These are phyloP conservation scores for Strigops habroptila DNA, from an alignment of 2,113 vertebrate genomes.

Conservation along the genomic window DNA sequence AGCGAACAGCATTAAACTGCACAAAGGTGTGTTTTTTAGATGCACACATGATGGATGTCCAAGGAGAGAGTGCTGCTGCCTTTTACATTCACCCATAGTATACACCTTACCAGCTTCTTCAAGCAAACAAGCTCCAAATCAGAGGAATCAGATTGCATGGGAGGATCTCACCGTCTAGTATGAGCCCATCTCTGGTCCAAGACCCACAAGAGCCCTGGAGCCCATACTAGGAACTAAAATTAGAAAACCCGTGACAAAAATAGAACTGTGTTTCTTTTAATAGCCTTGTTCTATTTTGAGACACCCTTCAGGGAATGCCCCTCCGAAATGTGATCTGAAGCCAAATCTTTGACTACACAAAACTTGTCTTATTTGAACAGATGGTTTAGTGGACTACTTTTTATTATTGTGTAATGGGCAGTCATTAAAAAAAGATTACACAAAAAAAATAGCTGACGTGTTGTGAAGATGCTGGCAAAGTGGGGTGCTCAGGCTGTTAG, in stretches of 20 bases:
- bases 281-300: background rate
- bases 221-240: background rate
- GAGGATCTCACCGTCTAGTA: background rate
- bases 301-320: background rate
- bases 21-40: background rate
- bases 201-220: background rate
- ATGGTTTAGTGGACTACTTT: background rate
- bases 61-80: background rate
- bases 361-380: background rate
- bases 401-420: background rate
- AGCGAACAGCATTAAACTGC: background rate
- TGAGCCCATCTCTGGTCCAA: background rate
- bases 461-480: background rate
- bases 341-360: background rate
- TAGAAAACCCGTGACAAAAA: background rate
- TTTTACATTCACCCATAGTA: background rate
- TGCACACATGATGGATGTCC: rapidly evolving
- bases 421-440: background rate
- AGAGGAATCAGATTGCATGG: background rate
- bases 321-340: background rate
- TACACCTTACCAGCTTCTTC: background rate
- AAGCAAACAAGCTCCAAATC: background rate
- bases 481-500: background rate
- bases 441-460: background rate
- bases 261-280: background rate